A percentile compares a stretch with the other conserved stretches of the same genome.
These are phyloP conservation scores for Balaenoptera acutorostrata DNA, from an alignment of 2,113 vertebrate species.

Conservation along the genomic window DNA sequence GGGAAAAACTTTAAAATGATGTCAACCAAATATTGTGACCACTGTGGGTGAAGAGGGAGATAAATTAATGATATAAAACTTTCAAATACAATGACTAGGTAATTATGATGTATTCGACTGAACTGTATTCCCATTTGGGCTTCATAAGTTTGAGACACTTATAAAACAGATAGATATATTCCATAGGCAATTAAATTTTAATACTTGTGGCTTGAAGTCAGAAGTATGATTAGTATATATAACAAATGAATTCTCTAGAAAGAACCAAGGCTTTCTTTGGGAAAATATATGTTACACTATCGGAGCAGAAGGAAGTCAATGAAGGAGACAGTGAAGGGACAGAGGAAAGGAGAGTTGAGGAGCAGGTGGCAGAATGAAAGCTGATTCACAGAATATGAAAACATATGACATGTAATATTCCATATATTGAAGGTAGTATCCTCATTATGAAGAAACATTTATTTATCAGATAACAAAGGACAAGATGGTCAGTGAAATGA, in stretches of 20 bases:
- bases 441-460: background rate
- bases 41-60: background rate
- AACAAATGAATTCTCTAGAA: background rate
- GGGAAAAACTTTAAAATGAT: background rate
- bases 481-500: background rate
- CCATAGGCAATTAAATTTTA: background rate
- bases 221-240: background rate
- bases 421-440: background rate
- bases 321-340: background rate
- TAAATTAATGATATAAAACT: background rate
- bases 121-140: background rate
- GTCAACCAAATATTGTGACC: background rate
- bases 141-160: background rate
- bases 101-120: background rate
- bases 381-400: background rate
- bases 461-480: background rate
- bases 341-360: background rate
- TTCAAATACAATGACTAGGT: background rate
- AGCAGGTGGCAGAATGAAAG: background rate
- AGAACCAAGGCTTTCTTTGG: background rate
- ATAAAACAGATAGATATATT: background rate
- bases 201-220: background rate
- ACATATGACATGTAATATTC: background rate
- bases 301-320: background rate
- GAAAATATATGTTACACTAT: background rate